Base-by-base conservation (phyloP, 2,113 vertebrate genomes). In the Athene cunicularia region DNA sequence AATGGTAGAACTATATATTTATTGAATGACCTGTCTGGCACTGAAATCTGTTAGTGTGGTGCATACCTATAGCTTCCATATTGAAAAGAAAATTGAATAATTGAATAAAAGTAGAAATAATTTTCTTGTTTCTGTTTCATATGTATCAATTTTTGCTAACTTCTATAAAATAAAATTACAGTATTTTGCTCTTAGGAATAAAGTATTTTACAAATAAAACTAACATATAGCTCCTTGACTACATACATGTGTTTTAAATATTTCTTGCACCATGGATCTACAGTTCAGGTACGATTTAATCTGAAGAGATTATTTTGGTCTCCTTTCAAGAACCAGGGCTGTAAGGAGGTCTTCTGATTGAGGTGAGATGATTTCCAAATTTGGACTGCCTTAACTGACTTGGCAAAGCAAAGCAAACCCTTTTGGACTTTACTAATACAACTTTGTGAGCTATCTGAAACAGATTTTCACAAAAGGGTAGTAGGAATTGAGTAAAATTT, bases 171-270 rank as follows among this genome's bases (percentile, higher is more conserved):
- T 59, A 41, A 67, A 73, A 58, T 74, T 71, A 52, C 39, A 87
- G 35, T 97, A 95, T 97, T 98, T 98, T 97, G 79, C 85, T 85
- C 73, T 71, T 96, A 83, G 55, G 83, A 96, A 88, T 93, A 64
- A 97, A 94, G 62, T 95, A 94, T 93, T 89, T 97, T 96, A 87
- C 70, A 87, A 96, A 97, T 95, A 96, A 97, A 97, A 84, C n/a
- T 80, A 73, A 41, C 37, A 6, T 85, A 67, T 68, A 76, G 73
- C 35, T 91, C 53, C 85, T 95, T 73, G 73, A 85, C 62, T 87
- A 26, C 30, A 1, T 88, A 18, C 1, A 2, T 28, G 28, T 86
- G 32, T 93, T 11, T 72, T 43, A 56, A 64, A 3, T 93, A 33
- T 87, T 95, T 87, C 23, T 79, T 93, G 47, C 27, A 2, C 35